Base-by-base conservation (phyloP, 2,888 invertebrate species). In the Piscicola geometra region DNA sequence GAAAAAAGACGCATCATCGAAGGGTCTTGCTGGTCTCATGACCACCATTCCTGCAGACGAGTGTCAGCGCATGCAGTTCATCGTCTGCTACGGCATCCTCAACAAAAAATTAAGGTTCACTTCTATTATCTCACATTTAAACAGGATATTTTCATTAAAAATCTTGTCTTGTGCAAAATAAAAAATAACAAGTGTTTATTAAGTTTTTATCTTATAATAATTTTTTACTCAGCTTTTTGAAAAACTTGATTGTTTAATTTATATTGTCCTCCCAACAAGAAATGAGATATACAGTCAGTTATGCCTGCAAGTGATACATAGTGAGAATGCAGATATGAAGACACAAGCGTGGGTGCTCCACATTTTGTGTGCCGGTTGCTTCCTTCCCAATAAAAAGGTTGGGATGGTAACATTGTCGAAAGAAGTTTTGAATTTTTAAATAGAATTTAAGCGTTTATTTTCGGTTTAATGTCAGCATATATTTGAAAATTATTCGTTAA, bases 251-350 rank as follows among this genome's bases (percentile, higher is more conserved):
- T 69, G 15, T 35, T 30, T 5, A 69, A 12, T 35, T 71, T 21
- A 5, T 32, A 18, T 28, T 64, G 9, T 64, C 12, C 25, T 15
- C 9, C 64, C 30, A 28, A 71, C 70, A 33, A 80, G 81, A 47
- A 80, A 81, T 47, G 81, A 81, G 72, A 79, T 80, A 12, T 79
- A 71, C 77, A 79, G 78, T 30, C 80, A 80, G 76, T n/a, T 81
- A n/a, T 78, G 79, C 73, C 73, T 75, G 50, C 80, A 80, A 71
- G 70, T 81, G 52, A 76, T 76, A 18, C 64, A 75, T 12, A 80
- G 80, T 67, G 77, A 78, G 9, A 47, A 35, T 30, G n/a, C 69
- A 21, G 77, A 78, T 64, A 80, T 79, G 71, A 41, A 60, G 25
- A 47, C 28, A 5, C 33, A 64, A n/a, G 81, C 80, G 15, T 81